Conservation (phyloP, 1,140 invertebrate genomes). For the Sweltsa coloradensis region DNA sequence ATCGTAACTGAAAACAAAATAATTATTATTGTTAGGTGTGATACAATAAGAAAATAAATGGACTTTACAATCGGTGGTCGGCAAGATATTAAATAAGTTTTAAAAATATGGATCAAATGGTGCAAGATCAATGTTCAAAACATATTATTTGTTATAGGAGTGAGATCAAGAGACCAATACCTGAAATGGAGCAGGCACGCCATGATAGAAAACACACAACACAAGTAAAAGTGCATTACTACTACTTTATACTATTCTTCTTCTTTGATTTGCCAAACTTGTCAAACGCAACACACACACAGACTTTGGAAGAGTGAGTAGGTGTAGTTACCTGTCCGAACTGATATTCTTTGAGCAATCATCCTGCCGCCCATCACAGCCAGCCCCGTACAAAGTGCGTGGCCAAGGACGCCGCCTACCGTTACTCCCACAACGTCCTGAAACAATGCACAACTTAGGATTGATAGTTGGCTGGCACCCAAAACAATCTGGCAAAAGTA, state of each 20-base stretch:
- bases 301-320: neutral
- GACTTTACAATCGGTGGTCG: too few relatives aligned
- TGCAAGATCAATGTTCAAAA: slow-evolving; percentile 2
- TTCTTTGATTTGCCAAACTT: neutral
- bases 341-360: slow-evolving; percentile 92
- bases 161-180: neutral
- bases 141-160: neutral
- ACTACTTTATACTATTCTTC: too few relatives aligned
- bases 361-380: slow-evolving; percentile 93
- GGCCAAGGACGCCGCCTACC: slow-evolving; percentile 83
- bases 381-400: slow-evolving; percentile 88
- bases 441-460: slow-evolving; percentile 21
- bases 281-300: neutral
- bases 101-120: slow-evolving; percentile 1
- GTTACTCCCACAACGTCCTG: slow-evolving; percentile 88
- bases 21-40: slow-evolving; percentile 12
- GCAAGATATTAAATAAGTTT: slow-evolving; percentile 1
- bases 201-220: neutral
- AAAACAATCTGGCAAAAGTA: too few relatives aligned
- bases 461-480: too few relatives aligned
- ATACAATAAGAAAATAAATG: slow-evolving; percentile 14
- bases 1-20: slow-evolving; percentile 68
- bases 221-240: too few relatives aligned
- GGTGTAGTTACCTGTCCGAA: slow-evolving; percentile 56
- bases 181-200: too few relatives aligned